These are phyloP conservation scores for Carettochelys insculpta DNA, from an alignment of 2,113 vertebrate species.

Conservation along the genomic window DNA sequence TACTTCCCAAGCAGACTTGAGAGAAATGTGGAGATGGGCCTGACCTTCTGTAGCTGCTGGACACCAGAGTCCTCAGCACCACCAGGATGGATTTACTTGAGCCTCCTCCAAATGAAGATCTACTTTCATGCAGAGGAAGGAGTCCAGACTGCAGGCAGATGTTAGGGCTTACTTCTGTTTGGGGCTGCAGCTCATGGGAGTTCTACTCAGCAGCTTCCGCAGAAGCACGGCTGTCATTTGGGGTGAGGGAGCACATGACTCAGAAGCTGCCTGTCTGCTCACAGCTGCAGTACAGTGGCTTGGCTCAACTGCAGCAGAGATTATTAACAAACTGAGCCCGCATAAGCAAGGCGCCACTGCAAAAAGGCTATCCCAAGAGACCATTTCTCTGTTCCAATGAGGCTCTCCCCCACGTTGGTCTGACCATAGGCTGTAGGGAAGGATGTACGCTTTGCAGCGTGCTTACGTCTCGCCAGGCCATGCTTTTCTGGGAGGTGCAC, in stretches of 20 bases:
- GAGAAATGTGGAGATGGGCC: background rate
- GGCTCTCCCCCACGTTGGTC: background rate
- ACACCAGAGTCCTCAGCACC: background rate
- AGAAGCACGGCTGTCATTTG: background rate
- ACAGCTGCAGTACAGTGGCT: background rate
- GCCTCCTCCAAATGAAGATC: background rate
- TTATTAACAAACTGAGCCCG: fast-evolving
- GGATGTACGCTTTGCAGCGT: constrained; percentile 19
- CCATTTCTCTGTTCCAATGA: background rate
- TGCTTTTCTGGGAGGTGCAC: constrained; percentile 20
- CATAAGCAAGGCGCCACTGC: background rate
- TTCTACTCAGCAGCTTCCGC: fast-evolving
- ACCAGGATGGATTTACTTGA: background rate
- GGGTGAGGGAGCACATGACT: background rate
- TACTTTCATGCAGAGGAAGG: background rate
- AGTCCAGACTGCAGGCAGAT: fast-evolving
- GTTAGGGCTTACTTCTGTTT: background rate
- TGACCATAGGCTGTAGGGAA: background rate
- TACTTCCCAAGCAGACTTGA: background rate
- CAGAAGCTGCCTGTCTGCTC: background rate
- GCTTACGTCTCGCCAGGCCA: background rate
- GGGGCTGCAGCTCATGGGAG: background rate
- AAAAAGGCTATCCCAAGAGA: background rate
- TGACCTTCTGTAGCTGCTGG: background rate
- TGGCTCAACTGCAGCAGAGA: background rate